Evolutionary conservation across 2,113 vertebrate genomes (phyloP), one percentile per base, ranked within the genome.

Genomic region (Salvelinus namaycush): DNA sequence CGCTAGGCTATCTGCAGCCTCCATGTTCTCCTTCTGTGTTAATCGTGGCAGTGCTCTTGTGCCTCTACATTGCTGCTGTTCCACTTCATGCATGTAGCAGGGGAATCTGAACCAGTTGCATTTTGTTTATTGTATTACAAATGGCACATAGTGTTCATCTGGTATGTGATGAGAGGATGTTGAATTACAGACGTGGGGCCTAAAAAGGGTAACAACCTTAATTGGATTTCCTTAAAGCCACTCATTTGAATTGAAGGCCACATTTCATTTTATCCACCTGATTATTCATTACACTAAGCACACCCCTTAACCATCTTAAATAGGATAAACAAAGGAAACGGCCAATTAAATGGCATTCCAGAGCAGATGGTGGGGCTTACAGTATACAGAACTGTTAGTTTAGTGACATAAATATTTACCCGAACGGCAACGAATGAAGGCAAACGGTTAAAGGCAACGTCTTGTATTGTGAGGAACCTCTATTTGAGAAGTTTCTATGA

Each of bases 291-390:
- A 92, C 76, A 87, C 89, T 84, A 82, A 89, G 81, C 83, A 84
- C 82, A 81, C 83, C 89, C 87, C 39, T 86, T 83, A 85, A 89
- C 87, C 76, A 79, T 86, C 89, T 82, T 87, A 87, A 89, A 79
- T 81, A 80, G 87, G 91, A 88, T 92, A 93, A 93, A 94, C 92
- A 92, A 86, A 92, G 93, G 92, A 93, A 94, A 92, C 91, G 80
- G 90, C 88, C 92, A 92, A 93, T 94, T 92, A 93, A 91, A 91
- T 91, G 82, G 81, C 90, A 91, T 91, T 91, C 84, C 91, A 86
- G 83, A 79, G 86, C 86, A 90, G 90, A 90, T 88, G 88, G 87
- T 86, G n/a, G 34, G 70, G 81, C 85, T 89, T 81, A 86, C 86
- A 91, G 89, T 91, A 91, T 90, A 92, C 89, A 92, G 88, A 90